Evolutionary conservation across 2,888 invertebrate genomes (phyloP), one percentile per base, ranked within the genome.

Genomic region (Phalangium opilio): DNA sequence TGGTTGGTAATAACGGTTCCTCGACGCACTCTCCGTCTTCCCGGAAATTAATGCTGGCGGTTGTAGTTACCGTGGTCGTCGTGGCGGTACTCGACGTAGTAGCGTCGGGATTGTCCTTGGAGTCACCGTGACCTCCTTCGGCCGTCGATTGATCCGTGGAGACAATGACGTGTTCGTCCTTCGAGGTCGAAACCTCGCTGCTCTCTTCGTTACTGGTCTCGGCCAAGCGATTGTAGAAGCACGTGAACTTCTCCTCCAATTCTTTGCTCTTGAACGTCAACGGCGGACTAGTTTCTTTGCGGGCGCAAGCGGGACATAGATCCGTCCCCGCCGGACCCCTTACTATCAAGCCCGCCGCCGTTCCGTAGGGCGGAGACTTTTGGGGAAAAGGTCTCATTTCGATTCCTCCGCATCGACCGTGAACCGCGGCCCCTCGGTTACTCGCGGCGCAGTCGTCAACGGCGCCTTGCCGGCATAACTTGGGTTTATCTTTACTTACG

Each of bases 391-490:
- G 21, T 1, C 32, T 5, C 3, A 20, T 19, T n/a, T 35, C 35
- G n/a, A 20, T 17, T n/a, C 44, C 41, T 15, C 48, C 48, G n/a
- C 50, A 39, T n/a, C 38, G 35, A 5, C 17, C 27, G 12, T 19
- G 19, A 19, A 32, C 19, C 15, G 12, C 21, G 17, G 45, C 10
- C n/a, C 15, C 12, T 15, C 35, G 17, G 4, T 1, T 39, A 15
- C 14, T 27, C 15, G 20, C 36, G 40, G 33, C 38, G 27, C 39
- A 83, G 60, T 80, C 81, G 60, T 79, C 77, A 50, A 85, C 74
- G 12, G 85, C 85, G 58, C 79, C 75, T 66, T 86, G 86, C 7
- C 85, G 74, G 36, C 81, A 83, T 44, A 85, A 69, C 18, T 83
- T 75, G 7, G 83, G 85, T 64, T 82, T 83, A n/a, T 50, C 45